A percentile compares a stretch with the other conserved stretches of the same genome.
Evolutionary conservation across 2,113 vertebrate genomes (phyloP).

Genomic region (Engraulis encrasicolus): DNA sequence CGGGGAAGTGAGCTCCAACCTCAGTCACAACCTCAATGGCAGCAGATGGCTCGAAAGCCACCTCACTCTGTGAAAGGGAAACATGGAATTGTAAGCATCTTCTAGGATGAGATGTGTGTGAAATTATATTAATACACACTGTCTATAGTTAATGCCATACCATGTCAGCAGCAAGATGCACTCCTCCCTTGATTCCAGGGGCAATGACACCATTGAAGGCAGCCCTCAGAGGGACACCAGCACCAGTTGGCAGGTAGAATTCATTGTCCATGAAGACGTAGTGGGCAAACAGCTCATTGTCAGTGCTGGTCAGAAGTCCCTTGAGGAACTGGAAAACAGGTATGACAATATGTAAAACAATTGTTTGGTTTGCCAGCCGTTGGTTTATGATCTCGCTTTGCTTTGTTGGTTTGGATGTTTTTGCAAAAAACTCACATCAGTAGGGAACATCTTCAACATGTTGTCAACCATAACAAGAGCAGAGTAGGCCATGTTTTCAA

Average conservation of each 20-base stretch:
- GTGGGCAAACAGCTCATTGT: constrained; percentile 85
- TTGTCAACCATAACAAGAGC: constrained; percentile 63
- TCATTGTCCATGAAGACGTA: constrained; percentile 96
- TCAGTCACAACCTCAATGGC: constrained; percentile 86
- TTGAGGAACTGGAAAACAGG: constrained; percentile 64
- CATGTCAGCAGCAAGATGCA: constrained; percentile 73
- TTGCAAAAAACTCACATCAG: constrained; percentile 60
- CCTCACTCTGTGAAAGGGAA: constrained; percentile 69
- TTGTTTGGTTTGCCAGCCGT: background rate
- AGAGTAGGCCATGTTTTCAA: constrained; percentile 71
- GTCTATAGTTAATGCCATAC: constrained; percentile 61
- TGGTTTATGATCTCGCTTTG: background rate
- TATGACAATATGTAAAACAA: background rate
- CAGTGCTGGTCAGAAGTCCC: constrained; percentile 75
- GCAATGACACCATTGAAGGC: constrained; percentile 84
- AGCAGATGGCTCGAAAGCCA: constrained; percentile 85
- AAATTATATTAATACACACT: background rate
- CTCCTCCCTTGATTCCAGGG: constrained; percentile 82
- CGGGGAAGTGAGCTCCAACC: constrained; percentile 82
- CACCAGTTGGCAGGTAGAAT: constrained; percentile 88
- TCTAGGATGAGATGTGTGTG: background rate
- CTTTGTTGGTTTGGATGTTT: background rate
- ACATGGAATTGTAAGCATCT: background rate
- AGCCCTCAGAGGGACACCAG: constrained; percentile 87
- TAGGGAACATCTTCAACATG: constrained; percentile 71